Base-by-base conservation (phyloP, 2,797 vertebrate genomes). In the Hipposideros larvatus region DNA sequence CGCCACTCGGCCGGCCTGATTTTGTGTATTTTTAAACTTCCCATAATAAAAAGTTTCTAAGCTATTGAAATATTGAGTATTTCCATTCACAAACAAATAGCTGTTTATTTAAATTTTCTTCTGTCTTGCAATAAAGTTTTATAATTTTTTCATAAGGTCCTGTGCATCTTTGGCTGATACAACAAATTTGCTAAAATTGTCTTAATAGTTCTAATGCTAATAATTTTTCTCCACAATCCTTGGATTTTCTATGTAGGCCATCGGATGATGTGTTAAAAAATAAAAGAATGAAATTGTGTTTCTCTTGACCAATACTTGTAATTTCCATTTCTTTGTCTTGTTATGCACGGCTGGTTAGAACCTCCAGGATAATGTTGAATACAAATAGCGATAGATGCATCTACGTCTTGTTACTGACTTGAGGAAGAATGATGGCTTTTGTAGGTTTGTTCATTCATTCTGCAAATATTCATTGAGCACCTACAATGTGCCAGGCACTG, bases 41-140 rank as follows among this genome's bases (percentile, higher is more conserved):
- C n/a, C 37, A 68, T 65, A 82, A 68, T 26, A 89, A 82, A 83
- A 90, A 37, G 5, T 46, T 90, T 70, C 46, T 70, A 59, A 87
- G 34, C 65, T 66, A 70, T 75, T 63, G 74, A 89, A 78, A 87
- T 51, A 70, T 5, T 34, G n/a, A 90, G 28, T 84, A 51, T 90
- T 90, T 79, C 87, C 41, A 57, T 37, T 22, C 22, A 65, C 57
- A 80, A 71, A 88, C 8, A 34, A 1, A 43, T 83, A 10, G 86
- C 77, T 46, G 51, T 46, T 82, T 82, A 61, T 26, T 59, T 84
- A 61, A 24, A 26, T 80, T 94, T 95, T 91, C 78, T 94, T 93
- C 41, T 92, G 24, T 93, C 78, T 71, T 91, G n/a, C n/a, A 87
- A 77, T 65, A 66, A 63, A 68, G 13, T 70, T 92, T 95, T 86